Base-by-base conservation (phyloP, 2,113 vertebrate species). In the Athene cunicularia region DNA sequence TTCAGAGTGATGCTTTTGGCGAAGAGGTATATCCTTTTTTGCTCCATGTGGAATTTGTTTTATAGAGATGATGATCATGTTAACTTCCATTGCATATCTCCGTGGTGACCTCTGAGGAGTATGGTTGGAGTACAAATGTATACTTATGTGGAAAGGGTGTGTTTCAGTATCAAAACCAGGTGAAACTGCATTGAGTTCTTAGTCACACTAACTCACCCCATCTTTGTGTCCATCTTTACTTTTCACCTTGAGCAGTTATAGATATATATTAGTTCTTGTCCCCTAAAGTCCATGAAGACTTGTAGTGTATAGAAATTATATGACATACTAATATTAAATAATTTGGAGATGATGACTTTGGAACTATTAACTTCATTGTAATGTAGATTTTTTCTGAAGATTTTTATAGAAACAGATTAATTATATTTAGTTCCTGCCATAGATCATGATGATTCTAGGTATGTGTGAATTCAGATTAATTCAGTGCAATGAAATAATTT, bases 61-160 rank as follows among this genome's bases (percentile, higher is more conserved):
- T 70, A 67, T 77, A 79, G 80, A 95, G 77, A 76, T 81, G 55
- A 47, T 70, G 80, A 72, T 91, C 76, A 49, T 75, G 17, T 92
- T 96, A 95, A 93, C 62, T 94, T 85, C 12, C 22, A 74, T 80
- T 89, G 66, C 74, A 15, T 88, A 91, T 95, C 92, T 95, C 90
- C 47, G 43, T 68, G 93, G 95, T 91, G 83, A 85, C 94, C 73
- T 96, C 83, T 87, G 86, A 95, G 58, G 85, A 93, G 79, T 93
- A 76, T 45, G 18, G 71, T 75, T 96, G 80, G 72, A 93, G 53
- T 80, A 90, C 71, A 86, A 82, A 91, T 88, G 58, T 86, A 43
- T 90, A 91, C 93, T 95, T 94, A 68, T 87, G 63, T 39, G 76
- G 80, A 95, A 91, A 72, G 5, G 0, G 27, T 73, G 66, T 67